Evolutionary conservation across 2,888 invertebrate species (phyloP).

Genomic region (Caenorhabditis macrosperma): DNA sequence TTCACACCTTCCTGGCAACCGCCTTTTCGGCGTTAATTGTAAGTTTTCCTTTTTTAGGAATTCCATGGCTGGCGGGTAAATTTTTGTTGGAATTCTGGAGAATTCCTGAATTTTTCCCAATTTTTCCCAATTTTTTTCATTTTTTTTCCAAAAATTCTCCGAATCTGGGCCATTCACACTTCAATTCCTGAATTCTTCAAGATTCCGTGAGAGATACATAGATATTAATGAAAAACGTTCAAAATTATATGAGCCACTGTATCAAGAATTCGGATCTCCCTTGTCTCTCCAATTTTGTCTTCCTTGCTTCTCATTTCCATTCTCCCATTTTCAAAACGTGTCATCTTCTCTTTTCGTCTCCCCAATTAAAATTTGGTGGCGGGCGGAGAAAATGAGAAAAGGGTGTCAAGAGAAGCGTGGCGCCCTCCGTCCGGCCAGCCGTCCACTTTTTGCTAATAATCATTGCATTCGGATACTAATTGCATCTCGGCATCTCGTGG

Average conservation of each 20-base stretch:
- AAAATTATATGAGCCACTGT: conserved; percentile 8
- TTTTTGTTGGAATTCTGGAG: too few species aligned
- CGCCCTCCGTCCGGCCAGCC: conserved; percentile 5
- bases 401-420: conserved; percentile 8
- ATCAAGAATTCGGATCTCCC: conserved; percentile 40
- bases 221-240: neutral
- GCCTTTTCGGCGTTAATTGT: conserved; percentile 53
- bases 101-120: too few species aligned
- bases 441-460: conserved; percentile 50
- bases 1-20: conserved; percentile 44
- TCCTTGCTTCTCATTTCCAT: neutral
- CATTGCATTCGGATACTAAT: conserved; percentile 58
- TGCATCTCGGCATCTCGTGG: conserved; percentile 45
- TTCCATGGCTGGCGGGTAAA: too few species aligned
- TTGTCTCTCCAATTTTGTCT: neutral
- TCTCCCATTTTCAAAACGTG: conserved; percentile 22
- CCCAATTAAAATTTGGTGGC: conserved; percentile 8
- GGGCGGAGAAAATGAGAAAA: too few species aligned
- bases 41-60: conserved; percentile 14
- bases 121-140: too few species aligned
- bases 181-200: too few species aligned
- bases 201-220: neutral
- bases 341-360: neutral
- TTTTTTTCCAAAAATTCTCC: too few species aligned
- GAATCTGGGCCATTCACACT: too few species aligned